These are phyloP conservation scores for Tinamus guttatus DNA, from an alignment of 2,113 vertebrate species.

Conservation along the genomic window DNA sequence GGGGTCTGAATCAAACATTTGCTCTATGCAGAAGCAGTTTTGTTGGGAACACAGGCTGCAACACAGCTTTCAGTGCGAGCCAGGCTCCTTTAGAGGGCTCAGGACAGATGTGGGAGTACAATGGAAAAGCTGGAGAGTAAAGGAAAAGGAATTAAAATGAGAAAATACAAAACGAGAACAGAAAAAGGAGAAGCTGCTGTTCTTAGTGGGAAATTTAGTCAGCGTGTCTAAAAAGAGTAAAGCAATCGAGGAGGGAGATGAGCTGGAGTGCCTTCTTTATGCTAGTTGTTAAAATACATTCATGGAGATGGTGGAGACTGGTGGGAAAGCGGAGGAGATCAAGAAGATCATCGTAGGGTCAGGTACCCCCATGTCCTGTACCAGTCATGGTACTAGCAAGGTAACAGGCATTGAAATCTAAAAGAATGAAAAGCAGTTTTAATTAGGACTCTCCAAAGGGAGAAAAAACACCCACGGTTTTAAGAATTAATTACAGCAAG, in stretches of 20 bases:
- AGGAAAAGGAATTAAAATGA: background rate
- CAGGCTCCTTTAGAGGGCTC: background rate
- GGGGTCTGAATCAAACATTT: background rate
- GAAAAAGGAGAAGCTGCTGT: rapidly evolving
- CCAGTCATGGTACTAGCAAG: background rate
- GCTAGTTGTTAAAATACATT: background rate
- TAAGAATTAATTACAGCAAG: background rate
- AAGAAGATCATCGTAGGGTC: background rate
- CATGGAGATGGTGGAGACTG: background rate
- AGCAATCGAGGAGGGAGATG: background rate
- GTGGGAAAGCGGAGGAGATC: background rate
- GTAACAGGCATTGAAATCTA: background rate
- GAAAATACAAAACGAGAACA: rapidly evolving
- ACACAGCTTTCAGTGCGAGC: background rate
- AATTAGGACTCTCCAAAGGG: background rate
- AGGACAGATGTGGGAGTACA: background rate
- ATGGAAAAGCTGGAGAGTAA: rapidly evolving
- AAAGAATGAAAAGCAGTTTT: background rate
- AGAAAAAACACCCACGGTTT: background rate
- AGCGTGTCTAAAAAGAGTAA: background rate
- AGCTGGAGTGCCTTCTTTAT: background rate
- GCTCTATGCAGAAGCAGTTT: background rate
- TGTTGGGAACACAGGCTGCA: background rate
- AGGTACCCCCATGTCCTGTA: background rate
- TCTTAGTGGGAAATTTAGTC: background rate